Percentiles rank a stretch among this genome's conserved stretches.
These are phyloP conservation scores for Xiphorhynchus erythropygius DNA, from an alignment of 2,797 vertebrate species.

Conservation along the genomic window DNA sequence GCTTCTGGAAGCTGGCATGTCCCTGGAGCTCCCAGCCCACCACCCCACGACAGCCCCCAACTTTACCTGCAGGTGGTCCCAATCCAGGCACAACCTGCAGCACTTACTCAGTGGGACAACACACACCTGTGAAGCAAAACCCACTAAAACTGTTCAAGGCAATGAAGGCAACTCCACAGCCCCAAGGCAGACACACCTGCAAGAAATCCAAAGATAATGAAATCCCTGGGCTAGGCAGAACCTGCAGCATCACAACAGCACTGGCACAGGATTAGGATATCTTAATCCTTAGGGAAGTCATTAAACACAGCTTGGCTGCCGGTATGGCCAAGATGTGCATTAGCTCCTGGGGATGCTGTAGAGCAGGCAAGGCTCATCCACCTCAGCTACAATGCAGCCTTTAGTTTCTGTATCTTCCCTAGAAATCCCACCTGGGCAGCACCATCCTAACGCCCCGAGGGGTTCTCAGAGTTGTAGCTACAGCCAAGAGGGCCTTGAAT, in stretches of 20 bases:
- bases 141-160: not conserved
- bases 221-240: not conserved
- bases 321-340: rapidly evolving
- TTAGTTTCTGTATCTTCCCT: not conserved
- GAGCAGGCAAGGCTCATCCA: not conserved
- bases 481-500: not conserved
- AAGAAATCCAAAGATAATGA: not conserved
- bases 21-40: not conserved
- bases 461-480: not conserved
- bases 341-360: not conserved
- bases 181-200: rapidly evolving
- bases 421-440: not conserved
- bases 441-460: rapidly evolving
- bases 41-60: not conserved
- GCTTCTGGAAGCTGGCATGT: rapidly evolving
- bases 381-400: not conserved
- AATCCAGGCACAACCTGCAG: not conserved
- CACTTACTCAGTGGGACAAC: not conserved
- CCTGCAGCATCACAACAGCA: not conserved
- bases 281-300: conserved; percentile 25
- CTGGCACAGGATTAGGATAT: not conserved
- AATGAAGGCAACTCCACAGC: not conserved
- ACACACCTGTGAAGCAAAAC: not conserved
- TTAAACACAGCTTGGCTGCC: not conserved
- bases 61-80: not conserved